Conservation (phyloP, 2,797 vertebrate genomes). For the Tiaroga cobitis region DNA sequence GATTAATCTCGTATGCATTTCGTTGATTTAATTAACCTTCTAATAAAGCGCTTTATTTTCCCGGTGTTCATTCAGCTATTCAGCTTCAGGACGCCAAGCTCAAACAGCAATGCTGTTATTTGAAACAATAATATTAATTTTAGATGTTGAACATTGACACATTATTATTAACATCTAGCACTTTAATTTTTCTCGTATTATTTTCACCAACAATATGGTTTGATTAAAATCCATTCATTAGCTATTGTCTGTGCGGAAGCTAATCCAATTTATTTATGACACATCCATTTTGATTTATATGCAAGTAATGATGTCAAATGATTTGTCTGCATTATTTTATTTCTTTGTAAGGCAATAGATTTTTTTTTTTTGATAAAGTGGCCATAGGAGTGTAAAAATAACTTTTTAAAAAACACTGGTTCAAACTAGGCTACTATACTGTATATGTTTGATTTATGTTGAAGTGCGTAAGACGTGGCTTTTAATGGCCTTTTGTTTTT, state of each 20-base stretch:
- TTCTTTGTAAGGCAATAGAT: neutral
- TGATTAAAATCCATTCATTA: neutral
- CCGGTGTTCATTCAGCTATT: too few relatives aligned
- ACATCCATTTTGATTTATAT: neutral
- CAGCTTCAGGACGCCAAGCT: too few relatives aligned
- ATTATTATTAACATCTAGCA: neutral
- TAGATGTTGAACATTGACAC: neutral
- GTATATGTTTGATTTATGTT: neutral
- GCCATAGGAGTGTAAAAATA: neutral
- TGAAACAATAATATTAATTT: neutral
- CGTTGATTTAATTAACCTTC: too few relatives aligned
- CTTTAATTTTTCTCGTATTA: neutral
- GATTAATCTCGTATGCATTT: too few relatives aligned
- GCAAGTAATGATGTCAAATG: neutral
- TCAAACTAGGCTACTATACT: neutral
- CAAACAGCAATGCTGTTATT: too few relatives aligned
- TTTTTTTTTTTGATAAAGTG: neutral
- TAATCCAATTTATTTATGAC: neutral
- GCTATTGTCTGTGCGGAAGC: neutral
- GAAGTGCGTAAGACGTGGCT: neutral
- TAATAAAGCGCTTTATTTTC: too few relatives aligned
- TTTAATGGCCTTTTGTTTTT: neutral
- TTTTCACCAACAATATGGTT: neutral
- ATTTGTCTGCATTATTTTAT: neutral
- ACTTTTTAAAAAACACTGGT: neutral